Evolutionary conservation across 2,113 vertebrate genomes (phyloP).

Genomic region (Mugil cephalus): DNA sequence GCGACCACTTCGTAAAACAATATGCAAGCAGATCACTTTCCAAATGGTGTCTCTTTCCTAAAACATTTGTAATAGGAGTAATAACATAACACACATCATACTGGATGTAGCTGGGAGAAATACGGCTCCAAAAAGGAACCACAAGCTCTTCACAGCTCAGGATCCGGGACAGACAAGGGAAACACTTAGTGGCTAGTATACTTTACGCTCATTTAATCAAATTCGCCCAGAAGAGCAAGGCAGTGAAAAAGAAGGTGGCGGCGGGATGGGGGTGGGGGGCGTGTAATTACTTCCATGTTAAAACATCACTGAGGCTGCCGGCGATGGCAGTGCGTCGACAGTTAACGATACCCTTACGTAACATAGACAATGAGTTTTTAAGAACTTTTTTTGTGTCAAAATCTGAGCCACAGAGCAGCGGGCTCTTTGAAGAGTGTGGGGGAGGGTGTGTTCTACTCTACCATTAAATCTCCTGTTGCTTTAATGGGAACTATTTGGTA

Average conservation of each 20-base stretch:
- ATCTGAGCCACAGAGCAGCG: constrained; percentile 30
- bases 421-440: constrained; percentile 50
- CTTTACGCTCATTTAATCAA: constrained; percentile 71
- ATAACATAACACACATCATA: constrained; percentile 56
- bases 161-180: constrained; percentile 37
- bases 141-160: constrained; percentile 47
- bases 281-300: constrained; percentile 76
- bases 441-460: constrained; percentile 28
- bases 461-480: constrained; percentile 55
- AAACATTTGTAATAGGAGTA: constrained; percentile 54
- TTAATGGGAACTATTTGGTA: constrained; percentile 60
- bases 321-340: constrained; percentile 47
- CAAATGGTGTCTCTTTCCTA: constrained; percentile 38
- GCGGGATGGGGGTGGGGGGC: neutral
- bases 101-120: constrained; percentile 27
- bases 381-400: constrained; percentile 38
- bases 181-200: constrained; percentile 64
- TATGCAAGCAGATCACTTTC: constrained; percentile 16
- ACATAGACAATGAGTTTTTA: constrained; percentile 52
- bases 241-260: neutral
- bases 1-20: constrained; percentile 19
- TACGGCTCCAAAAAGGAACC: constrained; percentile 53
- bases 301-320: constrained; percentile 71
- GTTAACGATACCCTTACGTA: constrained; percentile 67
- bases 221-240: constrained; percentile 52